Conservation (phyloP, 2,113 vertebrate species). For the Heterochromis multidens region DNA sequence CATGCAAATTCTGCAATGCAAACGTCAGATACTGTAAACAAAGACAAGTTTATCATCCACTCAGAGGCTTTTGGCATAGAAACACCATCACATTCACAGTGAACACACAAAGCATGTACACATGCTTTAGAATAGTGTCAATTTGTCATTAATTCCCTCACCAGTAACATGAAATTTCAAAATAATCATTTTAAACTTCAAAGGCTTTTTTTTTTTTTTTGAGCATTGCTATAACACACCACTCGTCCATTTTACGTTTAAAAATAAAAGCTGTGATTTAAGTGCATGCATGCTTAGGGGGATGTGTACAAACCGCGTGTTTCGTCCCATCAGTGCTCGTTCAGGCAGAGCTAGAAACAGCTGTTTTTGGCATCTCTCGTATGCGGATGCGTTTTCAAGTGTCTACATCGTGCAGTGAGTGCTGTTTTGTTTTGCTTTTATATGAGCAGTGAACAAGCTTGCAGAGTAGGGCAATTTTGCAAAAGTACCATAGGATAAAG, state of each 20-base stretch:
- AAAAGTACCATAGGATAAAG: neutral
- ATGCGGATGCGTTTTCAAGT: slow-evolving; percentile 12
- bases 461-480: slow-evolving; percentile 9
- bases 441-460: slow-evolving; percentile 2
- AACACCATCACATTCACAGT: slow-evolving; percentile 34
- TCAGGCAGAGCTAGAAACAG: slow-evolving; percentile 22
- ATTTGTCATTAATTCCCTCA: slow-evolving; percentile 32
- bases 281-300: slow-evolving; percentile 30
- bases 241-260: neutral
- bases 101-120: neutral
- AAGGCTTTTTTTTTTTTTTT: slow-evolving; percentile 10
- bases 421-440: neutral
- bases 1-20: slow-evolving; percentile 8
- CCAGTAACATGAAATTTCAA: neutral
- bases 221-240: slow-evolving; percentile 31
- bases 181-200: slow-evolving; percentile 5
- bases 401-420: slow-evolving; percentile 16
- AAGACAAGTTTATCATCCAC: slow-evolving; percentile 19
- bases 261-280: slow-evolving; percentile 27
- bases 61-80: slow-evolving; percentile 29
- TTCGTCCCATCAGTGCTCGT: slow-evolving; percentile 29
- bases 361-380: slow-evolving; percentile 45
- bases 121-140: slow-evolving; percentile 1
- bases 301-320: neutral
- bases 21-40: slow-evolving; percentile 54